These are phyloP conservation scores for Micrasema longulum DNA, from an alignment of 1,140 invertebrate species.

Conservation along the genomic window DNA sequence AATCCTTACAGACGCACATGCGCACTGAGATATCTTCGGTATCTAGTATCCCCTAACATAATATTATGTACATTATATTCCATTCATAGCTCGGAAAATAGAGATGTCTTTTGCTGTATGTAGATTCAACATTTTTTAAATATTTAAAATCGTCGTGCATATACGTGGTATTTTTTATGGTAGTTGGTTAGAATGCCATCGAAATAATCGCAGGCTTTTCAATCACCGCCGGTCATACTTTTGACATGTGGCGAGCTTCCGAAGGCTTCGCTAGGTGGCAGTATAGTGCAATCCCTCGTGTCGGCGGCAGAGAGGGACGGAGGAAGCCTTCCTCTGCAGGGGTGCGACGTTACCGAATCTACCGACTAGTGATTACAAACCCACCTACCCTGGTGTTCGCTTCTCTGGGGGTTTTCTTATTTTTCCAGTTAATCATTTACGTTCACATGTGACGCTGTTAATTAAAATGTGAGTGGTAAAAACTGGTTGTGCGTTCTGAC, in stretches of 20 bases:
- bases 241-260: constrained; percentile 33
- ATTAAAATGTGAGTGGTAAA: constrained; percentile 5
- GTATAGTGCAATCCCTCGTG: constrained; percentile 17
- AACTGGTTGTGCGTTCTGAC: not conserved
- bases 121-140: too few species aligned
- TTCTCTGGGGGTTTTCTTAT: not conserved
- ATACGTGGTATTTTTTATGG: not conserved
- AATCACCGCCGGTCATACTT: constrained; percentile 37
- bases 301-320: constrained; percentile 37
- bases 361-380: constrained; percentile 56
- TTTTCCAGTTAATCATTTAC: constrained; percentile 27
- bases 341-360: constrained; percentile 60
- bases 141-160: too few species aligned
- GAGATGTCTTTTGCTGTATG: too few species aligned
- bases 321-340: constrained; percentile 56
- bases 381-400: constrained; percentile 32
- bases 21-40: constrained; percentile 57
- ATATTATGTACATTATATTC: not conserved
- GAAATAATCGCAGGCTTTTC: not conserved
- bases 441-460: constrained; percentile 23
- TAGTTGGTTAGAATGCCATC: not conserved
- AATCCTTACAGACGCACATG: constrained; percentile 66
- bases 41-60: not conserved
- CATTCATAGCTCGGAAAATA: not conserved
- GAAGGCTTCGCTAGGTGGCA: constrained; percentile 27